Percentiles rank a stretch among this genome's conserved stretches.
Conservation (phyloP, 2,797 vertebrate species). For the Diglossa cyanea region DNA sequence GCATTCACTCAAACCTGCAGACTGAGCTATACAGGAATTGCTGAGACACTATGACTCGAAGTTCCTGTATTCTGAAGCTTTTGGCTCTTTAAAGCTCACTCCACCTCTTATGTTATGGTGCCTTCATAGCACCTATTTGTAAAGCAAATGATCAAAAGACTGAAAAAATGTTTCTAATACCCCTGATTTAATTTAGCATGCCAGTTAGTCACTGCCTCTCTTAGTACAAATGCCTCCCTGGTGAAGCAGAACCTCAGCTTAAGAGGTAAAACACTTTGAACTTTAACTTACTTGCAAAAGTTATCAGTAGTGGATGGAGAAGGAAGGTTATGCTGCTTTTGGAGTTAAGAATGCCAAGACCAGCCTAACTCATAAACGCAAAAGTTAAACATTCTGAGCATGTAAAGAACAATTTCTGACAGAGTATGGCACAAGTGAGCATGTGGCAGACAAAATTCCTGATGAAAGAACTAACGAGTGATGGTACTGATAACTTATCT, state of each 20-base stretch:
- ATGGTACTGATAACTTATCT: neutral
- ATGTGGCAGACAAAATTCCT: neutral
- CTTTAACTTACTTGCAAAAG: neutral
- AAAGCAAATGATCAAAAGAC: neutral
- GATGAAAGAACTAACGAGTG: neutral
- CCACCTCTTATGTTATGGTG: neutral
- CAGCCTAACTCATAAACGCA: neutral
- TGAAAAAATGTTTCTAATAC: neutral
- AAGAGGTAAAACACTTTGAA: neutral
- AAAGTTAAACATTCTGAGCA: neutral
- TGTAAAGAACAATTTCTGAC: neutral
- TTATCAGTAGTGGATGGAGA: neutral
- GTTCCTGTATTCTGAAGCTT: neutral
- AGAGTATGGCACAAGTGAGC: neutral
- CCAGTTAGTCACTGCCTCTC: neutral
- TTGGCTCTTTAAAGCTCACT: neutral
- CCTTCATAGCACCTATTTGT: neutral
- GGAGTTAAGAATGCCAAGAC: neutral
- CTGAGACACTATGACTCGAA: fast-evolving
- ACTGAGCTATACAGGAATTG: neutral
- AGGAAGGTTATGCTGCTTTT: neutral
- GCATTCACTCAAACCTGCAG: neutral
- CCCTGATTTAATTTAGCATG: neutral
- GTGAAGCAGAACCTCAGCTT: neutral
- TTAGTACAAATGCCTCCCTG: neutral